A percentile compares a stretch with the other conserved stretches of the same genome.
phyloP scores from a whole-genome alignment of 2,113 vertebrate species.

The Tupaia tana region DNA sequence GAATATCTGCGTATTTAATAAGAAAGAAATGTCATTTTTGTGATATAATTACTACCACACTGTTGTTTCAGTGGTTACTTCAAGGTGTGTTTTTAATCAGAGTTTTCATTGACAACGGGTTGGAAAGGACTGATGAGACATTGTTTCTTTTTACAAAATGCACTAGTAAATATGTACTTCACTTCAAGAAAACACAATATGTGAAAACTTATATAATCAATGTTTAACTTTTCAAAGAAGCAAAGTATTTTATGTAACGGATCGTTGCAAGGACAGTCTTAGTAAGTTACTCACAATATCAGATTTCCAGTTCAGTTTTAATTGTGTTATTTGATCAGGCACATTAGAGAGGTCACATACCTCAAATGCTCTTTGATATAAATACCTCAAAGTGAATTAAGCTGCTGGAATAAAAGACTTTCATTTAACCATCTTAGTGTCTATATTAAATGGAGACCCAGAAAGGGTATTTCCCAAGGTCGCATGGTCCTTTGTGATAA shows the following conservation, averaged over 20 bases:
- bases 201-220: constrained; percentile 41
- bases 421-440: constrained; percentile 36
- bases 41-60: constrained; percentile 59
- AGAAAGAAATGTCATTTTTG: constrained; percentile 61
- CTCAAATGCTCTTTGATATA: constrained; percentile 56
- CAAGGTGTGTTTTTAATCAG: background rate
- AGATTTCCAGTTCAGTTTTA: constrained; percentile 60
- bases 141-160: constrained; percentile 52
- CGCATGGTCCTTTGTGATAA: background rate
- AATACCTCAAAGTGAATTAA: constrained; percentile 32
- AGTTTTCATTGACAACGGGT: constrained; percentile 11
- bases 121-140: constrained; percentile 30
- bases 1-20: constrained; percentile 18
- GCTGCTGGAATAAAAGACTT: constrained; percentile 24
- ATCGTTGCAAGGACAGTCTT: background rate
- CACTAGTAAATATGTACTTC: background rate
- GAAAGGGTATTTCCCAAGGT: background rate
- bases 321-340: constrained; percentile 22
- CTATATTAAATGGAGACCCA: constrained; percentile 23
- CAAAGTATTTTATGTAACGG: background rate
- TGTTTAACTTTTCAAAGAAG: constrained; percentile 17
- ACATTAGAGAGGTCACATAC: background rate
- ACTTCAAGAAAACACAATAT: constrained; percentile 26
- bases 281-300: constrained; percentile 59
- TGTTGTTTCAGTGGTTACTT: constrained; percentile 64